Evolutionary conservation across 2,888 invertebrate species (phyloP), one percentile per base, ranked within the genome.

Genomic region (Polylopha cassiicola): DNA sequence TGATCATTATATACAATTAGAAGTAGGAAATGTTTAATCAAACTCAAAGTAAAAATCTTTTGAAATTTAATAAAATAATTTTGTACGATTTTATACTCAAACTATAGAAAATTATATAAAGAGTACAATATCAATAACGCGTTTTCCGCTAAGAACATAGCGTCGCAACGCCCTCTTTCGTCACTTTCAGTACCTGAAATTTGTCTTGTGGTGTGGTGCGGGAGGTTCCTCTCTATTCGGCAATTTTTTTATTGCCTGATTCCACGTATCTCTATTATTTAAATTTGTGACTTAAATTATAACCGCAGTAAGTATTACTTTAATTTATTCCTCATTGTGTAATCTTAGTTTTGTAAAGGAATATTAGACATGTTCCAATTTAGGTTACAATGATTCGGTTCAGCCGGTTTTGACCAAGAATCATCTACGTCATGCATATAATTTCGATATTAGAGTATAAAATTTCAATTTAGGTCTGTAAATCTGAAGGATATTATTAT

Each of bases 201-300:
- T 73, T 75, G 76, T 78, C 79, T 77, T 80, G 78, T 77, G 75
- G 73, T 79, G 72, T 63, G 66, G 69, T 73, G 65, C 59, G 57
- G 61, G 58, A 67, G 64, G 63, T 67, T 57, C 61, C 48, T 54
- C 59, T 55, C 53, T 28, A 23, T 26, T 62, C 48, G 65, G 64
- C 66, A 61, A 69, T 53, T 55, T n/a, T n/a, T n/a, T 65, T 61
- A 69, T 70, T 71, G 67, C 64, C 68, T 65, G 56, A 71, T 75
- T 71, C 56, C 48, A 61, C 62, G 63, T 56, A 58, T 60, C 74
- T 64, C 61, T 55, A 58, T 71, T 62, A 63, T 64, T 66, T 61
- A 58, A 60, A 61, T 72, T 71, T 67, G 68, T 73, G 65, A 72
- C 62, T 59, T 57, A 63, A 65, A 61, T 53, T 59, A 68, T n/a